Conservation (phyloP, 2,113 vertebrate genomes). For the pig (Sus scrofa) region DNA sequence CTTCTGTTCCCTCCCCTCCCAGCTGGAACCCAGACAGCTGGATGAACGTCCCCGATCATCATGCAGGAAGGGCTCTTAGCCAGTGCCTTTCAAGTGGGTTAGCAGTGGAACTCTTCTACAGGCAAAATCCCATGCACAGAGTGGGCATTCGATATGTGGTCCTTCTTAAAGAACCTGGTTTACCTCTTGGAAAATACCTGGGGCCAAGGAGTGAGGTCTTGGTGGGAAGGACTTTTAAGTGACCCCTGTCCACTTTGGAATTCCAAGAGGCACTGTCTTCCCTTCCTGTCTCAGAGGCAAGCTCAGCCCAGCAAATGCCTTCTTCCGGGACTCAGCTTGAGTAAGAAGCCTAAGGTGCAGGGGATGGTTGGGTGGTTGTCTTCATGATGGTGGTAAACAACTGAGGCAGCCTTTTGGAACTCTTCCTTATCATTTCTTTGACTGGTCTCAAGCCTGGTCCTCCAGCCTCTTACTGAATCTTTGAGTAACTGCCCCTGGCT, state of each 20-base stretch:
- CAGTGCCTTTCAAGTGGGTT: neutral
- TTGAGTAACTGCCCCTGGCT: neutral
- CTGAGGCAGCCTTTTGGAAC: too few species aligned
- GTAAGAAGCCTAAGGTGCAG: neutral
- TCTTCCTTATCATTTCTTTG: neutral
- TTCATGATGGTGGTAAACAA: accelerated
- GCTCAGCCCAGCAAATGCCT: neutral
- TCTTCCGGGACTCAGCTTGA: neutral
- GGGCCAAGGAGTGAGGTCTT: neutral
- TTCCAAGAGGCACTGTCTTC: too few species aligned
- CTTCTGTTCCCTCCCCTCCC: too few species aligned
- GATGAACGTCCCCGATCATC: neutral
- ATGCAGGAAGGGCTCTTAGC: neutral
- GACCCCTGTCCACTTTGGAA: neutral
- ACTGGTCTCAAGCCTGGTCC: neutral
- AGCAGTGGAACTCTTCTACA: neutral
- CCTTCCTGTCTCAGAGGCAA: neutral
- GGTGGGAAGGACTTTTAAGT: neutral
- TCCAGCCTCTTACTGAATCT: neutral
- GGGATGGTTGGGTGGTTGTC: accelerated
- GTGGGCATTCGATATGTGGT: accelerated
- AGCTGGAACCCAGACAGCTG: neutral
- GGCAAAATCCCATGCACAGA: neutral
- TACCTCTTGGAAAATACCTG: neutral
- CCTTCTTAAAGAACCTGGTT: neutral